Evolutionary conservation across 2,113 vertebrate species (phyloP), one percentile per base, ranked within the genome.

Genomic region (Todiramphus saurophagus): DNA sequence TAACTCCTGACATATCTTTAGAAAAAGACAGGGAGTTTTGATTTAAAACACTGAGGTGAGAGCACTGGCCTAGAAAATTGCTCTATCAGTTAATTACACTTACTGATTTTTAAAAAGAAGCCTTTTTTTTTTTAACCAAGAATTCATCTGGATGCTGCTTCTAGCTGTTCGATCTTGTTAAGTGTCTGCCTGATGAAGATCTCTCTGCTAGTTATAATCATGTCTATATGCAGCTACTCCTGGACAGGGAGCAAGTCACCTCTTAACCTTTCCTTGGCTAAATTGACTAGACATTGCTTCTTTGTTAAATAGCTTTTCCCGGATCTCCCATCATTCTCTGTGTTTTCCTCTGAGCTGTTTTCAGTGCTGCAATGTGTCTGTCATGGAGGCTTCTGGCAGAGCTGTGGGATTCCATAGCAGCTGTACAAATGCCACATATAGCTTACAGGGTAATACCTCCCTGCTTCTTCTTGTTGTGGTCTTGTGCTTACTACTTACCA

Each of bases 381-480:
- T 31, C 41, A 37, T 4, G 7, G 43, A 62, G 37, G 16, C 5
- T 70, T 5, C 20, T 1, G 1, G 23, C 7, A 62, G 58, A 88
- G 11, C 4, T 24, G 33, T 44, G 33, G 20, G 23, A 79, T 83
- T 68, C 43, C 31, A 19, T 3, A 7, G 46, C 9, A 41, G 16
- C 51, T 63, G 6, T 31, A 28, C 30, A 83, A 87, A 67, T 4
- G 4, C 8, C n/a, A 39, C 2, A 1, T n/a, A 7, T 0, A 67
- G 31, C 21, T 89, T 33, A 64, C 41, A 39, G 41, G 39, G 8
- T 60, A 46, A 53, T 14, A 43, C 6, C 23, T 59, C 14, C 8
- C 15, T 75, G 1, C 13, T 87, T 87, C 20, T 41, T 89, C 78
- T 66, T 8, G 6, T 48, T 31, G 9, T 20, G 58, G 9, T n/a